These are phyloP conservation scores for Macquaria australasica DNA, from an alignment of 2,113 vertebrate species.

Conservation along the genomic window DNA sequence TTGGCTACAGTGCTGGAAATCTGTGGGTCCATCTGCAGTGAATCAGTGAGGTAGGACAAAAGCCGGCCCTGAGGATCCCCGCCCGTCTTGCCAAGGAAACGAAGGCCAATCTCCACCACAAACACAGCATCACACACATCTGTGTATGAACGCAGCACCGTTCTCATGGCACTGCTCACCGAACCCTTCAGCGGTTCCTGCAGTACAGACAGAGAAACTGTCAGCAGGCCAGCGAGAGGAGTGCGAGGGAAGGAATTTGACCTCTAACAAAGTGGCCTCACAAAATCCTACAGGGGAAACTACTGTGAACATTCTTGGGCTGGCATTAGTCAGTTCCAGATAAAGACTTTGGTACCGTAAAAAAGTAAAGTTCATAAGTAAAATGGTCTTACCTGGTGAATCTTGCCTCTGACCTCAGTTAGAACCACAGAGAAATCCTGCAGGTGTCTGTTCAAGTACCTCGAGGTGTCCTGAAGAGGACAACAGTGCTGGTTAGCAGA, in stretches of 20 bases:
- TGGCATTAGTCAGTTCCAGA: conserved; percentile 45
- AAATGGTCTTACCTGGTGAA: conserved; percentile 75
- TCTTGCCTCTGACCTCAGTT: conserved; percentile 76
- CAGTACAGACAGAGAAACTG: not conserved
- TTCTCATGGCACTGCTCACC: conserved; percentile 60
- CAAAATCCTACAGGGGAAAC: conserved; percentile 22
- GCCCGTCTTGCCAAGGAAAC: conserved; percentile 81
- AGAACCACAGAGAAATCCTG: conserved; percentile 82
- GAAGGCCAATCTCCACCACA: conserved; percentile 78
- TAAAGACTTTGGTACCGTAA: not conserved
- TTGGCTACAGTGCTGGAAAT: conserved; percentile 79
- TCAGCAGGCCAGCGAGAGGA: not conserved
- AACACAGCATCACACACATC: conserved; percentile 80
- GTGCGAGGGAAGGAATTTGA: conserved; percentile 37
- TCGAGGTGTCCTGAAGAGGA: conserved; percentile 74
- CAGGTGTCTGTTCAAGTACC: conserved; percentile 78
- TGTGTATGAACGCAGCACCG: conserved; percentile 77
- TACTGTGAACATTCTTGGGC: conserved; percentile 27
- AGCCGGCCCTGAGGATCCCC: conserved; percentile 58
- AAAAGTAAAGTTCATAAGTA: not conserved
- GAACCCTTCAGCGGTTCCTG: conserved; percentile 80
- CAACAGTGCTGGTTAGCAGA: conserved; percentile 3
- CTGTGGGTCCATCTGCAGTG: conserved; percentile 76
- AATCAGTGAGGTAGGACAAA: conserved; percentile 72
- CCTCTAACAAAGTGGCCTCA: conserved; percentile 46